Conservation (phyloP, 2,113 vertebrate species). For the Mus spicilegus region DNA sequence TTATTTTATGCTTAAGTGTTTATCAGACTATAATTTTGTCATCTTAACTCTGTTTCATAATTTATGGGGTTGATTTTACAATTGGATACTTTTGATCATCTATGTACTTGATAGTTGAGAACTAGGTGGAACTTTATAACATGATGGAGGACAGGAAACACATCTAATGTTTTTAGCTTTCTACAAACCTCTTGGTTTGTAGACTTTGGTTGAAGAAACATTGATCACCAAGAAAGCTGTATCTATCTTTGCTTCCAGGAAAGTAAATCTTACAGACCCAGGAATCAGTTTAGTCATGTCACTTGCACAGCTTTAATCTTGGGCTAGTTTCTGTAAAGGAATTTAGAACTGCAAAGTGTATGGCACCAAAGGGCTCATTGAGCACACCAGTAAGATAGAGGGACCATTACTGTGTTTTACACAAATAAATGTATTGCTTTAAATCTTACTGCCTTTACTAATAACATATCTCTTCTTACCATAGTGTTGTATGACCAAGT, state of each 20-base stretch:
- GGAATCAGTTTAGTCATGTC: not conserved
- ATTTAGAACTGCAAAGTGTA: not conserved
- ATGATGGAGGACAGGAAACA: not conserved
- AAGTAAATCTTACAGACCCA: not conserved
- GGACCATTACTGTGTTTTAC: not conserved
- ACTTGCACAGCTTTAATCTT: not conserved
- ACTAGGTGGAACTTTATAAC: not conserved
- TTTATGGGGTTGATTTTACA: constrained; percentile 34
- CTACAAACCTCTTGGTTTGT: constrained; percentile 15
- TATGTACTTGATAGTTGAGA: constrained; percentile 5
- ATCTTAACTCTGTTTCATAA: not conserved
- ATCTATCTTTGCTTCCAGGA: not conserved
- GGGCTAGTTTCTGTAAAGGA: not conserved
- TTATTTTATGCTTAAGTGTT: not conserved
- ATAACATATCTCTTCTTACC: not conserved
- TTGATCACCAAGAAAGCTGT: constrained; percentile 31
- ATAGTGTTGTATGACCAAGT: not conserved
- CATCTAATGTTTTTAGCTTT: not conserved
- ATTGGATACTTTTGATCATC: not conserved
- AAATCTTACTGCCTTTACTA: not conserved
- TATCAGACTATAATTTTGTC: not conserved
- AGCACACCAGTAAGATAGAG: not conserved
- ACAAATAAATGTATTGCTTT: not conserved
- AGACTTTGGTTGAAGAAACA: not conserved
- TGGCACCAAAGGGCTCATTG: not conserved